These are phyloP conservation scores for Pantala flavescens DNA, from an alignment of 1,140 invertebrate species.

Conservation along the genomic window DNA sequence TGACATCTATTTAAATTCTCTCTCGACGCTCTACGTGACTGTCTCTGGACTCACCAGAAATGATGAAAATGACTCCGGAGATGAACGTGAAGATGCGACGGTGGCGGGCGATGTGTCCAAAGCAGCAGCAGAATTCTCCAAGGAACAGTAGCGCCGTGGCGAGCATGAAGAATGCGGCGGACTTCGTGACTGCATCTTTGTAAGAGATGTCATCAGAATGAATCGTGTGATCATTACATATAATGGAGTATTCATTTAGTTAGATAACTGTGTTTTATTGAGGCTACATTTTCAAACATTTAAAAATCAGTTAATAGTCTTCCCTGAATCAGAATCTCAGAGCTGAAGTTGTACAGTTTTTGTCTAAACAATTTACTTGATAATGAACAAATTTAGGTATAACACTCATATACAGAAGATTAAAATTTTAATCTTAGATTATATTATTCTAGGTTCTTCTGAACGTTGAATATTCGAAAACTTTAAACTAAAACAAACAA, in stretches of 20 bases:
- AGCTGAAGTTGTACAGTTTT: no score
- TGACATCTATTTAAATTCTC: no score
- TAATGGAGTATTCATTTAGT: neutral
- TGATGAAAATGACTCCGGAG: slow-evolving; percentile 55
- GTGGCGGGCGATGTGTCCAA: slow-evolving; percentile 45
- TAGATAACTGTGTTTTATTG: neutral
- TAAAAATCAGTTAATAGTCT: no score
- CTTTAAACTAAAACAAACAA: no score
- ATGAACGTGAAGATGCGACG: slow-evolving; percentile 50
- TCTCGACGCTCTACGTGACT: no score
- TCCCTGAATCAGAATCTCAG: no score
- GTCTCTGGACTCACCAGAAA: slow-evolving; percentile 43
- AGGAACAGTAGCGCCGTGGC: slow-evolving; percentile 48
- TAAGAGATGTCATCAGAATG: slow-evolving; percentile 24
- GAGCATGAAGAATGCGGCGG: slow-evolving; percentile 51
- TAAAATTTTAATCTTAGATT: no score
- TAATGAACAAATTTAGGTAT: no score
- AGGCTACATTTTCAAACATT: neutral
- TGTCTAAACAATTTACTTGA: no score
- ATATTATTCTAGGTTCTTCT: no score
- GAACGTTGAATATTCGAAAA: no score
- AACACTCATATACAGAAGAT: no score
- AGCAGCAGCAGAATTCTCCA: slow-evolving; percentile 50
- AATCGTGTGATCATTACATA: neutral
- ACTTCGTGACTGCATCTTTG: slow-evolving; percentile 59